Evolutionary conservation across 1,140 invertebrate genomes (phyloP), one percentile per base, ranked within the genome.

Genomic region (Venturia canescens): DNA sequence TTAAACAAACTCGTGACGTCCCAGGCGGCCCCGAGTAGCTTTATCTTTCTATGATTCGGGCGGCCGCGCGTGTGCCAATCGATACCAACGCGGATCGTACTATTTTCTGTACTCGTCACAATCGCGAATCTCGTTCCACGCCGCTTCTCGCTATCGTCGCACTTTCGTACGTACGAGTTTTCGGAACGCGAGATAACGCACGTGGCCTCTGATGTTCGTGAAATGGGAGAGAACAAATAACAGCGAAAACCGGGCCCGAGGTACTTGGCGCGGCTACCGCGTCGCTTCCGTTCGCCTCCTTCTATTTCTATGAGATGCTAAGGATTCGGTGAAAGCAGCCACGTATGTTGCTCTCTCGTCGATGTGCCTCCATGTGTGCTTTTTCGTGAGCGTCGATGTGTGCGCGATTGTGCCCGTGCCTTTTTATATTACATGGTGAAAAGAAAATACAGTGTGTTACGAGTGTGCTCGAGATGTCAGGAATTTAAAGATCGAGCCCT

Each of bases 301-400:
- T 50, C 3, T 60, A 60, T 60, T 3, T 60, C 57, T 60, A 23
- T 60, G 57, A n/a, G 57, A 21, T 21, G 9, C 23, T n/a, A n/a
- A 60, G 57, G 57, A 66, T 66, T 66, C 23, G 63, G 63, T 66
- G 63, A 66, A 66, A 66, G 63, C 29, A 66, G 23, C 23, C 63
- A 18, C 63, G 63, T 18, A 26, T 27, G 11, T 66, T 66, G 26
- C 1, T 66, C 29, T 60, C 48, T 16, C 11, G 15, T 18, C 48
- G 15, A 18, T 18, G 48, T 50, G 48, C 48, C 3, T 16, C 48
- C 31, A 34, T 34, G 31, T 34, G 31, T 34, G 31, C 31, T 34
- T 34, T 34, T 34, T 34, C 31, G 31, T 34, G 31, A 7, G 48
- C 11, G 48, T 50, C 15, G 6, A 18, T 50, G 48, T 50, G 48